Percentiles rank a stretch among this genome's conserved stretches.
phyloP scores from a whole-genome alignment of 2,797 vertebrate genomes.

The Anguilla marmorata region DNA sequence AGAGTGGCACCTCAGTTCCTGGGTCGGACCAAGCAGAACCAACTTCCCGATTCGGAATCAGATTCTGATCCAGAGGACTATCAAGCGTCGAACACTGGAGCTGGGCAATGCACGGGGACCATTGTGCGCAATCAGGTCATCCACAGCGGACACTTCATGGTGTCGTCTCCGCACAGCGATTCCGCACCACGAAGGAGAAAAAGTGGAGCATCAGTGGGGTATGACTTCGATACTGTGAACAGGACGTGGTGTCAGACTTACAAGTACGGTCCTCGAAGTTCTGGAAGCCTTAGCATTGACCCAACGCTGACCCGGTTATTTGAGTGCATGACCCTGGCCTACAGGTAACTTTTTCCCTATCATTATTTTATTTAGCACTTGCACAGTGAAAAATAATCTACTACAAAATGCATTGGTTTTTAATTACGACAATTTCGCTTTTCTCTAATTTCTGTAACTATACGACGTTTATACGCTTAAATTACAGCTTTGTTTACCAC shows the following conservation, averaged over 20 bases:
- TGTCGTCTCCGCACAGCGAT: constrained; percentile 93
- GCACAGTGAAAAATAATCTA: background rate
- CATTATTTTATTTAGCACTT: background rate
- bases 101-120: constrained; percentile 30
- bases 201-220: constrained; percentile 57
- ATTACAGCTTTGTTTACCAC: background rate
- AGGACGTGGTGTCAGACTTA: constrained; percentile 73
- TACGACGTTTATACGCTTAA: background rate
- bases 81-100: constrained; percentile 37
- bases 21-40: constrained; percentile 42
- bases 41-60: constrained; percentile 71
- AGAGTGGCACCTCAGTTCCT: constrained; percentile 44
- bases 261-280: constrained; percentile 76
- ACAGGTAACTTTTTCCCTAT: constrained; percentile 79
- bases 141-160: constrained; percentile 99
- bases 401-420: background rate
- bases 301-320: constrained; percentile 92
- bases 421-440: background rate
- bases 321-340: constrained; percentile 97
- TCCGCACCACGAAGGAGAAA: constrained; percentile 68
- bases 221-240: constrained; percentile 75
- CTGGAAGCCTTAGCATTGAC: constrained; percentile 83
- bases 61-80: constrained; percentile 75
- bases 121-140: constrained; percentile 81
- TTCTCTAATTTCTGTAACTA: background rate